phyloP scores from a whole-genome alignment of 2,888 invertebrate species.

The Platycheirus albimanus region DNA sequence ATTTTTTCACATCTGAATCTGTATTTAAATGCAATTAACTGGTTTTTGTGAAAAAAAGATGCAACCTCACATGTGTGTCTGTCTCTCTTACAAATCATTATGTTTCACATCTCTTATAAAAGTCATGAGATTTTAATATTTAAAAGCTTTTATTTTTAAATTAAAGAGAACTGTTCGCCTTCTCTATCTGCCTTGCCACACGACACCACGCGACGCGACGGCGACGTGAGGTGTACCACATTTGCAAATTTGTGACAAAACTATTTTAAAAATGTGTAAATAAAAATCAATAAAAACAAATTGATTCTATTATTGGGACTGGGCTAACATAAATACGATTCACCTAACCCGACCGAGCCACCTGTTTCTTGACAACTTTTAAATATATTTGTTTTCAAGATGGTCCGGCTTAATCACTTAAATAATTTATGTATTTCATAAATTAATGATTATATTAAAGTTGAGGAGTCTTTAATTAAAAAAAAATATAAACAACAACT shows the following conservation, averaged over 20 bases:
- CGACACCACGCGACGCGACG: too few relatives aligned
- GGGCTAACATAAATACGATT: slow-evolving; percentile 62
- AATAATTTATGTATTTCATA: not conserved
- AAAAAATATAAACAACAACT: too few relatives aligned
- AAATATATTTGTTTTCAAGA: not conserved
- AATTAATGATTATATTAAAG: too few relatives aligned
- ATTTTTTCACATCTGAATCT: too few relatives aligned
- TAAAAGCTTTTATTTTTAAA: not conserved
- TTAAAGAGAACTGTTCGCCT: slow-evolving; percentile 5
- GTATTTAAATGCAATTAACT: too few relatives aligned
- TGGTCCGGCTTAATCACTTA: not conserved
- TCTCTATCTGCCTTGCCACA: not conserved
- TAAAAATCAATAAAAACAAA: slow-evolving; percentile 23
- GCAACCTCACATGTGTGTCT: too few relatives aligned
- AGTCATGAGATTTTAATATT: too few relatives aligned
- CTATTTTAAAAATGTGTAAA: slow-evolving; percentile 40
- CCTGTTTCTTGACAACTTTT: slow-evolving; percentile 33
- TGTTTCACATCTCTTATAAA: too few relatives aligned
- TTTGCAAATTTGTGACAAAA: not conserved
- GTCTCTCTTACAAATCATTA: too few relatives aligned
- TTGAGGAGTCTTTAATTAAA: too few relatives aligned
- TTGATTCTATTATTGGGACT: slow-evolving; percentile 50
- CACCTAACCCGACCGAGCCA: slow-evolving; percentile 37
- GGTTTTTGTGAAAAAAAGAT: too few relatives aligned
- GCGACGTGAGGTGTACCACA: slow-evolving; percentile 2